Conservation (phyloP, 2,113 vertebrate species). For the Balaeniceps rex region DNA sequence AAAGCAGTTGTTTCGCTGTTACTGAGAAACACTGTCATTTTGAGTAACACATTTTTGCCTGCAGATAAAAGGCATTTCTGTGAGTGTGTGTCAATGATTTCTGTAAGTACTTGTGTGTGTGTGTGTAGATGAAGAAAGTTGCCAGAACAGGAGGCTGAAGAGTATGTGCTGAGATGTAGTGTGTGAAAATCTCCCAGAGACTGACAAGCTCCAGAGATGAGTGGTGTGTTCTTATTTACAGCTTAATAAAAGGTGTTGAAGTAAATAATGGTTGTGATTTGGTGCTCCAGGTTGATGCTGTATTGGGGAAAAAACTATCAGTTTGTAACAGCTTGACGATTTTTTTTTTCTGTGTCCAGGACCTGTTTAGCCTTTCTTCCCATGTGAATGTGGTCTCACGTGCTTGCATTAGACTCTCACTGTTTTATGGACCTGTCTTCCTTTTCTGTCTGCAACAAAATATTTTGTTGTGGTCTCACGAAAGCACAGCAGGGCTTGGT, state of each 20-base stretch:
- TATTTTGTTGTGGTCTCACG: not conserved
- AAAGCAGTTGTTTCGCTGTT: not conserved
- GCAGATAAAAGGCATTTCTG: not conserved
- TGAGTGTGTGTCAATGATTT: not conserved
- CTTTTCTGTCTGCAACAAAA: not conserved
- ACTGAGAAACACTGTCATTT: not conserved
- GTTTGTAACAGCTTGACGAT: not conserved
- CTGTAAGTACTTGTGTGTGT: not conserved
- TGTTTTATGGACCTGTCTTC: not conserved
- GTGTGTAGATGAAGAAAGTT: not conserved
- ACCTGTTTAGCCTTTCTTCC: not conserved
- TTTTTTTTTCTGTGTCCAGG: accelerated
- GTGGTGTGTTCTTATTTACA: not conserved
- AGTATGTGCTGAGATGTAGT: not conserved
- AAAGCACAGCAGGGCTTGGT: not conserved
- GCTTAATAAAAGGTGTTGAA: not conserved
- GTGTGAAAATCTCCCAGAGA: not conserved
- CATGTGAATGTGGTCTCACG: accelerated
- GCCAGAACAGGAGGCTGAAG: not conserved
- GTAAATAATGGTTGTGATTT: not conserved
- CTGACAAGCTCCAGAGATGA: not conserved
- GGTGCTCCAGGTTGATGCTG: not conserved
- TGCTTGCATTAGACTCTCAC: not conserved
- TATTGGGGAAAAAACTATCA: not conserved
- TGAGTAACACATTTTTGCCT: not conserved